Base-by-base conservation (phyloP, 2,113 vertebrate species). In the Embiotoca jacksoni region DNA sequence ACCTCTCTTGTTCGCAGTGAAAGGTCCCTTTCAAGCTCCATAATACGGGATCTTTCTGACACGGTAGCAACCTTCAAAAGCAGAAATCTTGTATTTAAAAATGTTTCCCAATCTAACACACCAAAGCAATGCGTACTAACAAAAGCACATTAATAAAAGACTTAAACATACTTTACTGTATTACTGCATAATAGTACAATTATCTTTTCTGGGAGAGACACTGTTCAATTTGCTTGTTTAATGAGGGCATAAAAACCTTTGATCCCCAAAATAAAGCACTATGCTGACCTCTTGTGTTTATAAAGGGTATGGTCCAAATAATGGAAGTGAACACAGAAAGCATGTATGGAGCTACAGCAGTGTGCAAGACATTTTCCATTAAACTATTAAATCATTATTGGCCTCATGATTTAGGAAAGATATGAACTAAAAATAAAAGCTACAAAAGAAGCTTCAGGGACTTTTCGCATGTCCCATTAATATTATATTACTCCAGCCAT, bases 1-100 rank as follows among this genome's bases (percentile, higher is more conserved):
- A 96, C 97, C 66, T 99, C 98, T 86, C 97, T 96, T 35, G 84
- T 93, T 78, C 95, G 92, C 86, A 96, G 80, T 0, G 94, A 88
- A 50, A 99, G 95, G 73, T 99, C 97, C 87, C 92, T 95, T 82
- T 99, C 97, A 66, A 99, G 94, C 75, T 99, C 97, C 97, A 99
- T 97, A 77, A 99, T 99, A 37, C 96, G 96, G 46, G 98, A 99
- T 82, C 96, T 97, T 83, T 99, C 98, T 0, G 98, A 99, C 2
- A 99, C 98, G 0, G 97, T 99, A 54, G 97, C 97, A 89, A 99
- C 98, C 98, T 99, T 83, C 0, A 84, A 85, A 85, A 87, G 75
- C 11, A 82, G 39, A 88, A 66, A 88, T 67, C 31, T 64, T 54
- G 33, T 1, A 57, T 72, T 92, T 61, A 89, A 77, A 78, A 73